Evolutionary conservation across 2,113 vertebrate genomes (phyloP).

Genomic region (Stomatorhinus ivindoensis): DNA sequence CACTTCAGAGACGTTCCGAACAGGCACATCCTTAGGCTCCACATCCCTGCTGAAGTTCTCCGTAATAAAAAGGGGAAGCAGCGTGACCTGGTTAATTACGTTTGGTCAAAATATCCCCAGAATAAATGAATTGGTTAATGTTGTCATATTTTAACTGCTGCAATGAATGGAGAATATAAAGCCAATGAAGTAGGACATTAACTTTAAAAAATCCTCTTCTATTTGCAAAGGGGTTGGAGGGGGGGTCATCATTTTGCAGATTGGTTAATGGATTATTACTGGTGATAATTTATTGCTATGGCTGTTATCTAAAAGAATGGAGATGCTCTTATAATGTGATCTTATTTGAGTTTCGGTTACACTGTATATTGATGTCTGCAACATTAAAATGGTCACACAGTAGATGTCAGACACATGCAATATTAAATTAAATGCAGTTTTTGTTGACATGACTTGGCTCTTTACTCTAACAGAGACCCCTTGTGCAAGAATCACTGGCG

Average conservation of each 20-base stretch:
- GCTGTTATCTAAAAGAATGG: neutral
- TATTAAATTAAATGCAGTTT: neutral
- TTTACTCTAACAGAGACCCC: neutral
- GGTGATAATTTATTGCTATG: neutral
- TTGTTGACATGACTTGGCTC: neutral
- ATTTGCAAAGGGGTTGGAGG: neutral
- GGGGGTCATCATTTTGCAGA: neutral
- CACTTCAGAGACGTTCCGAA: too few species aligned
- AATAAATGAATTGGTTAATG: neutral
- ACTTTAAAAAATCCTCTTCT: neutral
- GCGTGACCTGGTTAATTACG: neutral
- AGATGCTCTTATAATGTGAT: conserved; percentile 10
- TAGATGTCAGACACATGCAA: conserved; percentile 42
- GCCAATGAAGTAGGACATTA: neutral
- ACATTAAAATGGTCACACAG: conserved; percentile 37
- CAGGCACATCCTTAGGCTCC: neutral
- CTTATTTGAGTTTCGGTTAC: conserved; percentile 39
- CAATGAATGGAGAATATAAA: neutral
- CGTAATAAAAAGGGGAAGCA: neutral
- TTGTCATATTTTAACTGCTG: neutral
- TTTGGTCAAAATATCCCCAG: neutral
- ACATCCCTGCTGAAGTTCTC: conserved; percentile 15
- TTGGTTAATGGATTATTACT: neutral
- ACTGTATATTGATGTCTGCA: conserved; percentile 48
- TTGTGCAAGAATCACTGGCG: neutral